Evolutionary conservation across 2,888 invertebrate species (phyloP).

Genomic region (Pomacea canaliculata): DNA sequence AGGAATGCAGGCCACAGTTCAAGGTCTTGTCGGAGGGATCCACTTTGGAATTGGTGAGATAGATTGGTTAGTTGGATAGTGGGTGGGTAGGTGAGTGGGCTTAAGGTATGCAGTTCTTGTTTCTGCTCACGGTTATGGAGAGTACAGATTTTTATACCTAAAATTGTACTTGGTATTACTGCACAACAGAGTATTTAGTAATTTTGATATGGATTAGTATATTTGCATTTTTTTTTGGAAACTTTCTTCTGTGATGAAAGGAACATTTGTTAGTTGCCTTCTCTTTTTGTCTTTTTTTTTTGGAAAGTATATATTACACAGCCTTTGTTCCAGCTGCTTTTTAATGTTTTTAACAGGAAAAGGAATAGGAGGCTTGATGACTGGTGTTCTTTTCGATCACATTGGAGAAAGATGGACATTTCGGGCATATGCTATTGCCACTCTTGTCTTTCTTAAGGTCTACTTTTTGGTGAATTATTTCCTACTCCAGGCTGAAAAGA

Average conservation of each 20-base stretch:
- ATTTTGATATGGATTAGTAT: too few species aligned
- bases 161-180: too few species aligned
- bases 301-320: too few species aligned
- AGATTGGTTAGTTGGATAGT: not conserved
- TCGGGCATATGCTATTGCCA: slow-evolving; percentile 48
- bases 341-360: slow-evolving; percentile 49
- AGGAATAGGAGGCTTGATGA: slow-evolving; percentile 59
- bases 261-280: too few species aligned
- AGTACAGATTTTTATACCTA: not conserved
- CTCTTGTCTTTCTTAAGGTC: slow-evolving; percentile 41
- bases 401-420: slow-evolving; percentile 56
- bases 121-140: not conserved
- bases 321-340: not conserved
- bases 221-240: too few species aligned
- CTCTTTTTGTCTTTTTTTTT: too few species aligned
- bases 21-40: slow-evolving; percentile 88
- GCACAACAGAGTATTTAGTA: too few species aligned
- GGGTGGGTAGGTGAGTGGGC: not conserved
- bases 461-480: slow-evolving; percentile 37
- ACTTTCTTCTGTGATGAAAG: too few species aligned
- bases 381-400: slow-evolving; percentile 55
- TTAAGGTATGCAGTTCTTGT: not conserved
- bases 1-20: slow-evolving; percentile 85
- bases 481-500: slow-evolving; percentile 23
- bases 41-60: slow-evolving; percentile 86